These are phyloP conservation scores for Oppia nitens DNA, from an alignment of 1,140 invertebrate genomes.

Conservation along the genomic window DNA sequence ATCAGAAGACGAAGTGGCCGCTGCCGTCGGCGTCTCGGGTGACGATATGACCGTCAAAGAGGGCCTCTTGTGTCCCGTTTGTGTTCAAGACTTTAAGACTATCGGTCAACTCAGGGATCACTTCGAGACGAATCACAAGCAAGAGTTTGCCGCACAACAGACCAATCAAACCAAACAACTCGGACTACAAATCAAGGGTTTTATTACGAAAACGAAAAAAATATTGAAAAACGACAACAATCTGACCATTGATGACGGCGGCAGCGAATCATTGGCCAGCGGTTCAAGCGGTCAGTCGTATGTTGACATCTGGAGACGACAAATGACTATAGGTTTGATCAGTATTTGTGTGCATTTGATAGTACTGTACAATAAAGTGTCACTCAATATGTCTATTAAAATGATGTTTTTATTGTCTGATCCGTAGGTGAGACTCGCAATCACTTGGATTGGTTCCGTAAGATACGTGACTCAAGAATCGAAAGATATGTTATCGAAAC, in stretches of 20 bases:
- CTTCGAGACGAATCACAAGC: slow-evolving; percentile 62
- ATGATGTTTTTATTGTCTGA: not conserved
- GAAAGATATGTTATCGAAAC: slow-evolving; percentile 82
- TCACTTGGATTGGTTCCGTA: slow-evolving; percentile 61
- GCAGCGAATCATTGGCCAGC: not conserved
- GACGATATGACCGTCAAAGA: slow-evolving; percentile 33
- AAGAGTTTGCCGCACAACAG: slow-evolving; percentile 66
- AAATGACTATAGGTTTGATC: not conserved
- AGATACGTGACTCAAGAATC: slow-evolving; percentile 47
- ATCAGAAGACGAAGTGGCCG: not conserved
- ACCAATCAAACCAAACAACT: slow-evolving; percentile 64
- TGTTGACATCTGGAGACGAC: not conserved
- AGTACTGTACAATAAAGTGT: slow-evolving; percentile 16
- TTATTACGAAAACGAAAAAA: slow-evolving; percentile 73
- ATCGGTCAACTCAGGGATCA: slow-evolving; percentile 61
- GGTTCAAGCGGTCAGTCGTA: slow-evolving; percentile 39
- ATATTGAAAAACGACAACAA: slow-evolving; percentile 24
- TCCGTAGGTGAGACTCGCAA: slow-evolving; percentile 40
- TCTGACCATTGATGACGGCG: not conserved
- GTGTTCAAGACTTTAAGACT: slow-evolving; percentile 67
- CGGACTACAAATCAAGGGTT: slow-evolving; percentile 74
- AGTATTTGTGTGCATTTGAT: not conserved
- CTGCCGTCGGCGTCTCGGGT: not conserved
- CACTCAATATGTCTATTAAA: slow-evolving; percentile 2
- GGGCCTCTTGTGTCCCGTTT: slow-evolving; percentile 84